Evolutionary conservation across 1,140 invertebrate genomes (phyloP).

Genomic region (Drosophila auraria): DNA sequence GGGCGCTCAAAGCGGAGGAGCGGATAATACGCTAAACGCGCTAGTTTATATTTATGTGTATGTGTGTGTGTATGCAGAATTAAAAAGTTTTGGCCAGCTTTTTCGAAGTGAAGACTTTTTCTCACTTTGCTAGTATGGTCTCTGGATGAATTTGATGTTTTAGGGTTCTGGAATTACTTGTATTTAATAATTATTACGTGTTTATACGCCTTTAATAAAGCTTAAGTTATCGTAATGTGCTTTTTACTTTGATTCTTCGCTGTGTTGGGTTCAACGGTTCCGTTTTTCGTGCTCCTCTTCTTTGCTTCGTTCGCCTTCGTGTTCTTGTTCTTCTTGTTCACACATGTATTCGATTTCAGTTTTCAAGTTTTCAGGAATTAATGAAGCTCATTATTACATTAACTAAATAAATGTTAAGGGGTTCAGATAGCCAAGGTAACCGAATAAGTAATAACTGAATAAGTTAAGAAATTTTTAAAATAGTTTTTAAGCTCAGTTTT

Average conservation of each 20-base stretch:
- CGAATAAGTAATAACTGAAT: too few species aligned
- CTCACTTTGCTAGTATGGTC: background rate
- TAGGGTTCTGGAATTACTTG: background rate
- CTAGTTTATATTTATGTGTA: conserved; percentile 16
- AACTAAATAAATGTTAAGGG: too few species aligned
- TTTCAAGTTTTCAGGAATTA: background rate
- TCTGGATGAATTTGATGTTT: background rate
- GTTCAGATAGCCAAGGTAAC: too few species aligned
- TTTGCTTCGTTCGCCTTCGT: background rate
- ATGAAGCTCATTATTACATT: too few species aligned
- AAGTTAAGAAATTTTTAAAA: too few species aligned
- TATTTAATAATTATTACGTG: background rate
- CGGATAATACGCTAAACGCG: conserved; percentile 36
- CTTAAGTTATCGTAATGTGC: conserved; percentile 7
- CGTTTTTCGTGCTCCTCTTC: background rate
- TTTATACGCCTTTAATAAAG: background rate
- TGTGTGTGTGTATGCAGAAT: background rate
- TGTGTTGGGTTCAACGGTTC: conserved; percentile 25
- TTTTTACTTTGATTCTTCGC: conserved; percentile 20
- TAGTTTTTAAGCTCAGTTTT: too few species aligned
- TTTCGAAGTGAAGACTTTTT: background rate
- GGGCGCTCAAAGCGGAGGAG: conserved; percentile 15
- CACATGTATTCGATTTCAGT: too few species aligned
- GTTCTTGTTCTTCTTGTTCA: conserved; percentile 2
- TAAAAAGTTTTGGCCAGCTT: background rate